Evolutionary conservation across 2,113 vertebrate genomes (phyloP), one percentile per base, ranked within the genome.

Genomic region (Copsychus sechellarum): DNA sequence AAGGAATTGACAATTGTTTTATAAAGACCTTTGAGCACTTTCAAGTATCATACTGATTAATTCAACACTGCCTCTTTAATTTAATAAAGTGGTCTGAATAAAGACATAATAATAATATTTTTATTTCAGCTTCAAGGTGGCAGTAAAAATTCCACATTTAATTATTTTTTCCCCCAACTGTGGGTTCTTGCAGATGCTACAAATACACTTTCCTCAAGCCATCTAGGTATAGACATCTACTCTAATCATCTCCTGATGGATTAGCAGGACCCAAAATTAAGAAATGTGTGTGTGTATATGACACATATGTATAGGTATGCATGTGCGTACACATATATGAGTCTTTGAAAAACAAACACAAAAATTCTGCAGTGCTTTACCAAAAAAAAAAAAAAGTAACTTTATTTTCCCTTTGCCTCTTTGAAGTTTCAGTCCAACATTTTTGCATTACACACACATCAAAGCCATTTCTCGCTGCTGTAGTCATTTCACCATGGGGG

Each of bases 401-500:
- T 85, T 79, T 5, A 0, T 89, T 79, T 81, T 43, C 22, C 36
- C 20, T 73, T 70, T 47, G 6, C 28, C 24, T 64, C 65, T 83
- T 38, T 74, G 69, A 60, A 70, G 64, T 50, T 62, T 89, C 51
- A 92, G 34, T 50, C 36, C 26, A 45, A 12, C 26, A 53, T 42
- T 47, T 80, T 61, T 73, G 51, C 5, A 1, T 45, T 29, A 18
- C 0, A 3, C 8, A 26, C 31, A 25, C 1, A 5, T 81, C 56
- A 73, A 61, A 88, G 54, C 25, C 14, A 13, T 3, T 56, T 56
- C 25, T 58, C 23, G 4, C 5, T 0, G 5, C 28, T 43, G 24
- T 34, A 6, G 19, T 48, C 10, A 8, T 66, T 77, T 91, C 28
- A 12, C 29, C 0, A 0, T 19, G 0, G 0, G 66, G 21, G 31